These are phyloP conservation scores for Mylabris phalerata DNA, from an alignment of 1,140 invertebrate genomes.

Conservation along the genomic window DNA sequence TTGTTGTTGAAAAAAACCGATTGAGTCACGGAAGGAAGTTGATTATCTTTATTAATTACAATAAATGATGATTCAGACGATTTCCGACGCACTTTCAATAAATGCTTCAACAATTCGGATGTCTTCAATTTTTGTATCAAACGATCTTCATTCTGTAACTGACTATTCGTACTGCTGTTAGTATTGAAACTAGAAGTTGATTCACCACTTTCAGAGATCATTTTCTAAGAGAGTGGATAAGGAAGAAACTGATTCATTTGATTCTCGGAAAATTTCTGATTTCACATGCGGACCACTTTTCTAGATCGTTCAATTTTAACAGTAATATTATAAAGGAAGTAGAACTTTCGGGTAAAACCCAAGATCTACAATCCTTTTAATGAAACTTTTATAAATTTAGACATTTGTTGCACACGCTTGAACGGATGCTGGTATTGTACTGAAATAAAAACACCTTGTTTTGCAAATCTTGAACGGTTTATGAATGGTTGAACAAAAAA, in stretches of 20 bases:
- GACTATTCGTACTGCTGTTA: not conserved
- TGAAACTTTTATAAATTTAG: too few species aligned
- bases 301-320: too few species aligned
- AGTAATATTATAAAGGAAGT: too few species aligned
- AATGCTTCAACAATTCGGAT: slow-evolving; percentile 21
- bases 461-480: slow-evolving; percentile 1
- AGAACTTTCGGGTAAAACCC: too few species aligned
- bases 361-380: too few species aligned
- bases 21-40: slow-evolving; percentile 16
- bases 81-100: slow-evolving; percentile 9
- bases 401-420: too few species aligned
- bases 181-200: slow-evolving; percentile 12
- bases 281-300: too few species aligned
- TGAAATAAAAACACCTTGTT: slow-evolving; percentile 14
- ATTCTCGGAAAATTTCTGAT: slow-evolving; percentile 13
- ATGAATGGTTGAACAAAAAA: slow-evolving; percentile 3
- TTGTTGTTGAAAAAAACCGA: slow-evolving; percentile 1
- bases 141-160: slow-evolving; percentile 2
- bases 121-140: slow-evolving; percentile 19
- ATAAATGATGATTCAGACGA: slow-evolving; percentile 4
- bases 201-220: slow-evolving; percentile 23
- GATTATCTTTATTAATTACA: not conserved
- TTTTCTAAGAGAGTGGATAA: not conserved
- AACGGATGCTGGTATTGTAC: slow-evolving; percentile 11
- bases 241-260: slow-evolving; percentile 15